Base-by-base conservation (phyloP, 2,797 vertebrate genomes). In the Sphenodon punctatus region DNA sequence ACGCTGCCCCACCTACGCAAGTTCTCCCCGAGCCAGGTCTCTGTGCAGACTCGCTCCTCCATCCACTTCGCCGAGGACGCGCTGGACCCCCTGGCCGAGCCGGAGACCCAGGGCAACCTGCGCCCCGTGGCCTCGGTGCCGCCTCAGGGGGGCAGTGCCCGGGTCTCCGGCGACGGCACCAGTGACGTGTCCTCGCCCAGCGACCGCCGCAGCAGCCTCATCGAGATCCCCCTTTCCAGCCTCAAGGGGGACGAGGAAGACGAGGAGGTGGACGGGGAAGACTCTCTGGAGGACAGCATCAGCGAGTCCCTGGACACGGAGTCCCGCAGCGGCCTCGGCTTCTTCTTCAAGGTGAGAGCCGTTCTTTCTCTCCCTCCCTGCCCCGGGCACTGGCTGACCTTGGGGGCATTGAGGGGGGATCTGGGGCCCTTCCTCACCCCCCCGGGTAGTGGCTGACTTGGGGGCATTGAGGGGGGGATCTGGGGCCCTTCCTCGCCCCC, bases 301-400 rank as follows among this genome's bases (percentile, higher is more conserved):
- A 97, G 96, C 32, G 97, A 97, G 67, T 92, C 90, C n/a, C 95
- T 91, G 0, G 97, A 97, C 73, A 92, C 94, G 0, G 97, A 97
- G 43, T 75, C 74, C 27, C 84, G 90, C 6, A 1, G 78, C 0
- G 87, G 90, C 5, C 73, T 89, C 16, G 97, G 97, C 8, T 99
- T 98, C 95, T 98, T 98, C 94, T 99, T 97, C 70, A 99, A 97
- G 97, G 98, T 98, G 59, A 72, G 89, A 4, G 34, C 30, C n/a
- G n/a, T n/a, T n/a, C n/a, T n/a, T n/a, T n/a, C n/a, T n/a, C n/a
- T n/a, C n/a, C n/a, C n/a, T n/a, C n/a, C n/a, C n/a, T n/a, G n/a
- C n/a, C n/a, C n/a, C n/a, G n/a, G n/a, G n/a, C n/a, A n/a, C n/a
- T n/a, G n/a, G n/a, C n/a, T n/a, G n/a, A 13, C 55, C 5, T 10